A percentile compares a stretch with the other conserved stretches of the same genome.
These are phyloP conservation scores for Meteorus sp. DNA, from an alignment of 1,140 invertebrate species.

Conservation along the genomic window DNA sequence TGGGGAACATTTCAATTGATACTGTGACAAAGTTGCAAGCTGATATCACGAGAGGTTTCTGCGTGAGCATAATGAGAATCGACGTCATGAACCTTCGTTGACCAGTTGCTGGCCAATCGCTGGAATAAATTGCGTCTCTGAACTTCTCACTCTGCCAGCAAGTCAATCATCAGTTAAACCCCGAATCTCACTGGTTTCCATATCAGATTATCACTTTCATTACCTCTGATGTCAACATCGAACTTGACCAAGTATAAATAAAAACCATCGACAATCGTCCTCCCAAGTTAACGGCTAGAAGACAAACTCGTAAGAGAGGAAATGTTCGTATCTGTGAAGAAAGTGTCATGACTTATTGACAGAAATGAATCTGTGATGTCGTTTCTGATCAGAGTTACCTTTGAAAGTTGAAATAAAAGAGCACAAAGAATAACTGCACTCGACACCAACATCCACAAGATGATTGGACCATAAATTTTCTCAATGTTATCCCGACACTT, in stretches of 20 bases:
- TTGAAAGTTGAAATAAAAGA: slow-evolving; percentile 35
- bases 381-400: slow-evolving; percentile 30
- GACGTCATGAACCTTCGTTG: slow-evolving; percentile 12
- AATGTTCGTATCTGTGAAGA: background rate
- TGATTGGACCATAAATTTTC: slow-evolving; percentile 31
- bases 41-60: slow-evolving; percentile 15
- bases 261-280: slow-evolving; percentile 25
- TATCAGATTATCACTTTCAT: background rate
- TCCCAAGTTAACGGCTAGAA: background rate
- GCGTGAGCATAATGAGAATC: slow-evolving; percentile 20
- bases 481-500: slow-evolving; percentile 27
- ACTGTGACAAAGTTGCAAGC: slow-evolving; percentile 18
- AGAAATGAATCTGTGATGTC: background rate
- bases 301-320: background rate
- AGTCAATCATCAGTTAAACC: no score
- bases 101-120: slow-evolving; percentile 12
- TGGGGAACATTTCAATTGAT: slow-evolving; percentile 23
- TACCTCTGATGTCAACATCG: slow-evolving; percentile 20
- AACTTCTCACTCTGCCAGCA: slow-evolving; percentile 23
- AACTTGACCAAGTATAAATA: slow-evolving; percentile 23
- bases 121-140: slow-evolving; percentile 10
- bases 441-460: slow-evolving; percentile 28
- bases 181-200: no score
- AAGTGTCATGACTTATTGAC: background rate
- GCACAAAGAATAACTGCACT: slow-evolving; percentile 35